phyloP scores from a whole-genome alignment of 2,797 vertebrate species.

The Sorex maritimensis region DNA sequence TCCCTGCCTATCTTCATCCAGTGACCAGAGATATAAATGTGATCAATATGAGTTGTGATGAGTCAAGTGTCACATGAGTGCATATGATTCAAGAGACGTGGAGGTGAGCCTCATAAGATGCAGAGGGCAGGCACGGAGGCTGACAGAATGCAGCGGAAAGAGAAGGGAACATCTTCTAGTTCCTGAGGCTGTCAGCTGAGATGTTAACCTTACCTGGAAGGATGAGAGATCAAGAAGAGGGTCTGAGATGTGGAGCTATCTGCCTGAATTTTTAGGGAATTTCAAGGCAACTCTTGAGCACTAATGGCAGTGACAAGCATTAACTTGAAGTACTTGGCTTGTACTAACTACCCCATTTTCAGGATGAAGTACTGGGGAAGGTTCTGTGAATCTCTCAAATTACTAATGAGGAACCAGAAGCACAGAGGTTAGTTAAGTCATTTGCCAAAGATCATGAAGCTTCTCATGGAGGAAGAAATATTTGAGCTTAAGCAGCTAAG shows the following conservation, averaged over 20 bases:
- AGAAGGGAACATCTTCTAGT: neutral
- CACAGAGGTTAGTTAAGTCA: neutral
- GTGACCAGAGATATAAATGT: no score
- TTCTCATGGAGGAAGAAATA: neutral
- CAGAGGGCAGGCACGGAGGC: no score
- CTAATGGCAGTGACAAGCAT: neutral
- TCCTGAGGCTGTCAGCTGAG: no score
- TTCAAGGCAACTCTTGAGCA: neutral
- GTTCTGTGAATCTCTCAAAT: neutral
- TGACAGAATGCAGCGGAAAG: no score
- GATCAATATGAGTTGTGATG: no score
- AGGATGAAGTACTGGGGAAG: neutral
- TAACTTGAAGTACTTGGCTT: neutral
- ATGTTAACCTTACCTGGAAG: no score
- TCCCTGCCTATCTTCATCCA: no score
- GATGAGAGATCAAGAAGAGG: no score
- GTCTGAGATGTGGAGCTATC: no score
- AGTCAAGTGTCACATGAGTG: no score
- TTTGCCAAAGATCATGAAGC: neutral
- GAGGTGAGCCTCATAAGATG: no score
- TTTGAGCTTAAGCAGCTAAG: neutral
- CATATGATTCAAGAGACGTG: no score
- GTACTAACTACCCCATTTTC: neutral
- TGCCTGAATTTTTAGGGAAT: neutral
- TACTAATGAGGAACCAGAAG: neutral